Percentiles rank a stretch among this genome's conserved stretches.
Evolutionary conservation across 2,888 invertebrate genomes (phyloP).

Genomic region (Amiota communis): DNA sequence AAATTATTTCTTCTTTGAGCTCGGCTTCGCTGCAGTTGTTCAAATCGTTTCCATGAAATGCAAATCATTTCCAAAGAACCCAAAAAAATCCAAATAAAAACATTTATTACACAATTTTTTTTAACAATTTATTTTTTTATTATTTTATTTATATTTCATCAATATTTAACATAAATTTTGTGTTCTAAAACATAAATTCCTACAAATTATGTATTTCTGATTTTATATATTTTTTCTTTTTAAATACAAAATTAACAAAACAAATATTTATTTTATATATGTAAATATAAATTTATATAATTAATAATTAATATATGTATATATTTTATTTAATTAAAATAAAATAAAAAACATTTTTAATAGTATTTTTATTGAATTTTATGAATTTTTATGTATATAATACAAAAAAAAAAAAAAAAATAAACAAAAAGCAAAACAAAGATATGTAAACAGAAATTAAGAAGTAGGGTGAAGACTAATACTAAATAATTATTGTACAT

Average conservation of each 20-base stretch:
- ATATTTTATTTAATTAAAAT: conserved; percentile 24
- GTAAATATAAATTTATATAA: conserved; percentile 34
- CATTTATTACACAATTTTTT: not conserved
- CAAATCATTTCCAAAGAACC: not conserved
- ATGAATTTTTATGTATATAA: conserved; percentile 33
- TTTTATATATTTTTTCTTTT: conserved; percentile 1
- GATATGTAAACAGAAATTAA: conserved; percentile 13
- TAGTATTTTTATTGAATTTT: not conserved
- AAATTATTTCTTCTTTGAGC: no score
- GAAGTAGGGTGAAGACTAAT: not conserved
- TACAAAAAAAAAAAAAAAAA: conserved; percentile 39
- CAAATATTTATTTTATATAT: conserved; percentile 47
- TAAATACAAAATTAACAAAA: conserved; percentile 63
- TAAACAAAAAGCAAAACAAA: conserved; percentile 34
- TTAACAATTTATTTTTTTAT: conserved; percentile 21
- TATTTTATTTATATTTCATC: not conserved
- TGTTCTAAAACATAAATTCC: conserved; percentile 53
- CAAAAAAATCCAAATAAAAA: not conserved
- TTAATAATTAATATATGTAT: conserved; percentile 36
- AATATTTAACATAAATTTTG: conserved; percentile 47
- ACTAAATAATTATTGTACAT: not conserved
- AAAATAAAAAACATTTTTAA: conserved; percentile 4
- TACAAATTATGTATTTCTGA: conserved; percentile 49
- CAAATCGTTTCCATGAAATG: no score
- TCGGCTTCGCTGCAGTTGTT: no score